Conservation (phyloP, 2,113 vertebrate genomes). For the Crotophaga sulcirostris region DNA sequence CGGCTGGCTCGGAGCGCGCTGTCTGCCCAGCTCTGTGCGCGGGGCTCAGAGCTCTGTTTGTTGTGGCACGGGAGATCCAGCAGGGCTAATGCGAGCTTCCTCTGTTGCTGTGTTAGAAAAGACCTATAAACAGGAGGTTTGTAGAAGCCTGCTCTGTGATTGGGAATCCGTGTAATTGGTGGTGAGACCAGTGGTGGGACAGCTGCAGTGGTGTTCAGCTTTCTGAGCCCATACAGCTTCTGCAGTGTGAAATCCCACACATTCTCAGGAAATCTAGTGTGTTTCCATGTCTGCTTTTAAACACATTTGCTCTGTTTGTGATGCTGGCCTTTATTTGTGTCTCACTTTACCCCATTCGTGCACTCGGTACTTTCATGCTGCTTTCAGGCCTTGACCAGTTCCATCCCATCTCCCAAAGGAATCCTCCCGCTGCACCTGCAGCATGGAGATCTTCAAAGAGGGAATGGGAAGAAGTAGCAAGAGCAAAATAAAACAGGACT, state of each 20-base stretch:
- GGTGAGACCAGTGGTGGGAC: background rate
- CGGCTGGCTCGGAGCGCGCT: fast-evolving
- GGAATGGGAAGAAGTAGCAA: background rate
- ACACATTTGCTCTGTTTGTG: background rate
- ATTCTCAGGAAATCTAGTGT: background rate
- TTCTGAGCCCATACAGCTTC: background rate
- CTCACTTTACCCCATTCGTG: background rate
- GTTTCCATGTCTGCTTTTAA: background rate
- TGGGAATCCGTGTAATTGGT: background rate
- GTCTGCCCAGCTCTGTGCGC: background rate
- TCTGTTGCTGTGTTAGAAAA: background rate
- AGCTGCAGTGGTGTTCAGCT: background rate
- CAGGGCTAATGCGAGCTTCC: background rate
- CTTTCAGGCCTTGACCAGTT: background rate
- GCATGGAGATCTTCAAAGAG: background rate
- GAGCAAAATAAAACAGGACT: background rate
- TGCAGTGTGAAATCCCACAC: background rate
- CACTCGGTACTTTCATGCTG: background rate
- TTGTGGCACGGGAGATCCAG: background rate
- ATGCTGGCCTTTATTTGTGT: background rate
- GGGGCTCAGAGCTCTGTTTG: background rate
- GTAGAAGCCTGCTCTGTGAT: background rate
- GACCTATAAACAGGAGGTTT: background rate
- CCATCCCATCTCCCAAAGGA: background rate
- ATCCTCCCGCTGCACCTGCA: background rate